Conservation (phyloP, 2,888 invertebrate species). For the Hartigia nigra region DNA sequence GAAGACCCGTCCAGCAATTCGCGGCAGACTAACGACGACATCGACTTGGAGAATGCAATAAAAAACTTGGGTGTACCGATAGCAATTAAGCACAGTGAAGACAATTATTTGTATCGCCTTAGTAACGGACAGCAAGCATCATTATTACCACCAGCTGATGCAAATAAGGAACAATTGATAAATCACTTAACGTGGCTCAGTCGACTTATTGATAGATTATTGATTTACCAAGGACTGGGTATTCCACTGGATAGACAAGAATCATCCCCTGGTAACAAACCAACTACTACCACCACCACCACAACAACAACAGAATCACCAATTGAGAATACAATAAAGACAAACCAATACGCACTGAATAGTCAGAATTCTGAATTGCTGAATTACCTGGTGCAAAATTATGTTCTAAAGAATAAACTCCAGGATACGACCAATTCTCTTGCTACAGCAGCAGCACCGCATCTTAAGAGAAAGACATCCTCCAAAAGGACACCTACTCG, state of each 20-base stretch:
- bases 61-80: conserved; percentile 12
- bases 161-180: conserved; percentile 15
- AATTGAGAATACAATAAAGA: not conserved
- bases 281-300: not conserved
- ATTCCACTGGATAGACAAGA: conserved; percentile 20
- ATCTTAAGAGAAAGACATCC: not conserved
- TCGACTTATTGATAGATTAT: conserved; percentile 29
- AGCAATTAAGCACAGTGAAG: conserved; percentile 20
- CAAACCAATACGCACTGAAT: not conserved
- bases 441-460: not conserved
- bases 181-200: conserved; percentile 24
- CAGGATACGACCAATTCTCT: not conserved
- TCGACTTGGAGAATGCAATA: conserved; percentile 13
- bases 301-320: not conserved
- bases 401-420: conserved; percentile 34
- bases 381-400: conserved; percentile 40
- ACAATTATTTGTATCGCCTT: conserved; percentile 30
- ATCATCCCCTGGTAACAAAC: not conserved
- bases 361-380: conserved; percentile 20
- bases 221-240: conserved; percentile 28
- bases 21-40: conserved; percentile 6
- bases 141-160: conserved; percentile 11
- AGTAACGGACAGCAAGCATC: conserved; percentile 25
- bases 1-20: conserved; percentile 22
- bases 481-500: not conserved